Evolutionary conservation across 2,113 vertebrate genomes (phyloP).

Genomic region (Archilochus colubris): DNA sequence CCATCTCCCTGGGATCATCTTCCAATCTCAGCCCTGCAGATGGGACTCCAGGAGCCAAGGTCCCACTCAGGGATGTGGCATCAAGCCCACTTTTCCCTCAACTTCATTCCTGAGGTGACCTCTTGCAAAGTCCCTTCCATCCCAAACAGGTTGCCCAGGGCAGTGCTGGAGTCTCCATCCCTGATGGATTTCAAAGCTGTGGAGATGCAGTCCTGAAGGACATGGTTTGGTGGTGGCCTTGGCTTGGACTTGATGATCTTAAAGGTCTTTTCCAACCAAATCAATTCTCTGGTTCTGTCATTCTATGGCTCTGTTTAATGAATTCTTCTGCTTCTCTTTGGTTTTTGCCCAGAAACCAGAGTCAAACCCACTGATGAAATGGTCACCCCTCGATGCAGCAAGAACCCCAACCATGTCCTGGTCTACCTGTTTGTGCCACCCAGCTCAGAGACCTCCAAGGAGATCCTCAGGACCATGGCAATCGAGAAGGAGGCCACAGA

Average conservation of each 20-base stretch:
- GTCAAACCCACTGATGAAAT: constrained; percentile 31
- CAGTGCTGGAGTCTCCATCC: too few species aligned
- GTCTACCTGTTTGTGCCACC: constrained; percentile 68
- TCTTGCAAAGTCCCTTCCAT: neutral
- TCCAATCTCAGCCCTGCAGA: neutral
- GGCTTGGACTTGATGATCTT: too few species aligned
- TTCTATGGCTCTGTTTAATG: accelerated
- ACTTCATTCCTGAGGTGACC: neutral
- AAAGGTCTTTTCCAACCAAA: too few species aligned
- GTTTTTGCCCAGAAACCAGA: constrained; percentile 59
- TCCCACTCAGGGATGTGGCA: accelerated
- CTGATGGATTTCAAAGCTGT: too few species aligned
- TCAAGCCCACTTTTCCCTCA: neutral
- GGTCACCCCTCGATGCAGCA: constrained; percentile 38
- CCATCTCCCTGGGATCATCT: neutral
- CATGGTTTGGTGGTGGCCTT: too few species aligned
- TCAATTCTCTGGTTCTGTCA: too few species aligned
- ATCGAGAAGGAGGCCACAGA: constrained; percentile 83
- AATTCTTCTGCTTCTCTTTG: neutral
- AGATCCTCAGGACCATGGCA: constrained; percentile 82
- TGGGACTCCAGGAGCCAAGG: accelerated
- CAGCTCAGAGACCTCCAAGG: constrained; percentile 37
- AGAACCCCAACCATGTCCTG: constrained; percentile 48
- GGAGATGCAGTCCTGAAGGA: too few species aligned
- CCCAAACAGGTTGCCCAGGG: too few species aligned